Evolutionary conservation across 53 echinoderm and acorn worm genomes (phyloP), one percentile per base, ranked within the genome.

Genomic region (Echinometra lucunter): DNA sequence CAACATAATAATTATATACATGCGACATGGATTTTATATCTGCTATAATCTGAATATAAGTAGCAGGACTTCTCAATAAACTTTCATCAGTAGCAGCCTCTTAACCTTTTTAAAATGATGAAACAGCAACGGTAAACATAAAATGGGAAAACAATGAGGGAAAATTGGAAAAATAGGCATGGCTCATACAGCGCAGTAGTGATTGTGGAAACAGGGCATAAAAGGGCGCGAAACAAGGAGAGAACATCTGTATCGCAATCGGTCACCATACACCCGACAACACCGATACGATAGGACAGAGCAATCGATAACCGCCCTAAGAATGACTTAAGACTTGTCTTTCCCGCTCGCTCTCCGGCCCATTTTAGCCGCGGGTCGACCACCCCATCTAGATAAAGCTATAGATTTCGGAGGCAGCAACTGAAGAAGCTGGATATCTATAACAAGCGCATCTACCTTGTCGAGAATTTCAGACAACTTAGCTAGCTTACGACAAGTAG

Each of bases 301-400:
- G 72, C 72, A 35, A 72, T 72, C 72, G 72, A 72, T 72, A 72
- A 72, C 72, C 72, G 72, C 72, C 72, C 12, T 72, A 72, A 72
- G 72, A n/a, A 72, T 72, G 72, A 72, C 72, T 72, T 72, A 72
- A 72, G 32, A 72, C 72, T 72, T 72, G 72, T 72, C 35, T 32
- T 32, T 32, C 72, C 32, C 35, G 72, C 32, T 72, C 72, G 72
- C 72, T 72, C 15, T 72, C 13, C 28, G 72, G 72, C 35, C 28
- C 72, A 72, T 72, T 35, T 72, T 2, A 35, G 11, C 72, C 13
- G 12, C 34, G 72, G 32, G 32, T 72, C 72, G 28, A 30, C 70
- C 34, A 72, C 72, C 25, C 53, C 63, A 30, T 72, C 72, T 32
- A 13, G 72, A 11, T 72, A 13, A 13, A 13, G 72, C 32, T 32